Base-by-base conservation (phyloP, 2,113 vertebrate genomes). In the Phyllostomus discolor region DNA sequence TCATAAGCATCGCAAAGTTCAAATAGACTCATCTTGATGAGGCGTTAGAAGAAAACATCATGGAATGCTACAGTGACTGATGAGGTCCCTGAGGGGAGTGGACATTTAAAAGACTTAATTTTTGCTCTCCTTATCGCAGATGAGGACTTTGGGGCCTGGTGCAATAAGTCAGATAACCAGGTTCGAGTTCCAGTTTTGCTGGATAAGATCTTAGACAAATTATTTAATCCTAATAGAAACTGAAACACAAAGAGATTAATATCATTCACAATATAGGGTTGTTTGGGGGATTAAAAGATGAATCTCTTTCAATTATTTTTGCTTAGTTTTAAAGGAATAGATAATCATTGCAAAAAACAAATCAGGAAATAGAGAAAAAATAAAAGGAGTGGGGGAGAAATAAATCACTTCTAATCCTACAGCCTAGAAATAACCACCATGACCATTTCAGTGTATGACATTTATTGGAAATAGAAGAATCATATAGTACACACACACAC, bases 151-250 rank as follows among this genome's bases (percentile, higher is more conserved):
- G 62, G 43, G 14, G 41, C 22, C 35, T 31, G 41, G 4, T 57
- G 50, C 33, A 84, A n/a, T 76, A 38, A 92, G 10, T 52, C 33
- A 57, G n/a, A 90, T 91, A 66, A 69, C 4, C 50, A 85, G 59
- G 19, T 64, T 57, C 48, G 81, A 78, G 20, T 67, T 33, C 46
- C 7, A 75, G 10, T 69, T 88, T 90, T 62, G 14, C 6, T 38
- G 90, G 41, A 88, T 86, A 57, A 76, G 5, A 85, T 88, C 31
- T 57, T 82, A 91, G n/a, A 46, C 46, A 57, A 93, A 95, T 88
- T 76, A 54, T 80, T 79, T 95, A 94, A 93, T 95, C 57, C 50
- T 95, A 57, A 59, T 67, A 90, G 81, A 88, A 95, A 94, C 26
- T 87, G 11, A 93, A 94, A 92, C 35, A n/a, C 41, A 85, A 38